Conservation (phyloP, 2,888 invertebrate species). For the Chironomus tentans region DNA sequence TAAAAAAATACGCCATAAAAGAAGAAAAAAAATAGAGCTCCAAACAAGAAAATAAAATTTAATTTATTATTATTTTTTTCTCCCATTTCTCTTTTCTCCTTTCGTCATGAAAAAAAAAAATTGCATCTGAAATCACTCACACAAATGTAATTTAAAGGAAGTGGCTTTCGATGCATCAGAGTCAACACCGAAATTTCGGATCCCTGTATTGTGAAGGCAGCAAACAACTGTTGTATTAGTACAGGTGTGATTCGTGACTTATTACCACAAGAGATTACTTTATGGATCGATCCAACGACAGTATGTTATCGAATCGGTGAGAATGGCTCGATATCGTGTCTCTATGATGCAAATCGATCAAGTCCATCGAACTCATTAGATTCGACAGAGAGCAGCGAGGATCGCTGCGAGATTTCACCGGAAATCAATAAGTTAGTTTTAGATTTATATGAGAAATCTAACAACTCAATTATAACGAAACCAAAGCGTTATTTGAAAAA, state of each 20-base stretch:
- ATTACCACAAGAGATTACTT: constrained; percentile 60
- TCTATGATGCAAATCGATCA: constrained; percentile 38
- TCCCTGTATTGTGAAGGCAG: constrained; percentile 56
- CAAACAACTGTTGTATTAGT: constrained; percentile 51
- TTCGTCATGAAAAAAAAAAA: neutral
- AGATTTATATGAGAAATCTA: constrained; percentile 22
- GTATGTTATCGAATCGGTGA: constrained; percentile 59
- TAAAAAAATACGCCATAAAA: neutral
- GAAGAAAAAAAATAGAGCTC: neutral
- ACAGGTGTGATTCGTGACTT: constrained; percentile 46
- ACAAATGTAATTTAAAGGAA: constrained; percentile 43
- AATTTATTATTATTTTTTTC: neutral
- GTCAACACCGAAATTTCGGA: constrained; percentile 60
- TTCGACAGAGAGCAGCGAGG: constrained; percentile 23
- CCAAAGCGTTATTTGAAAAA: constrained; percentile 22
- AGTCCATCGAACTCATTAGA: constrained; percentile 29
- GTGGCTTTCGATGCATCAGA: constrained; percentile 61
- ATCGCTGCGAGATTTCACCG: constrained; percentile 18
- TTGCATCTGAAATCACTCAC: neutral
- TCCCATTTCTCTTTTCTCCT: neutral
- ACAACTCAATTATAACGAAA: constrained; percentile 19
- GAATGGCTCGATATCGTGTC: constrained; percentile 52
- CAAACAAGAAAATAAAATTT: neutral
- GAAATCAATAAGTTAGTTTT: constrained; percentile 23
- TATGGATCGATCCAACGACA: constrained; percentile 69